phyloP scores from a whole-genome alignment of 2,888 invertebrate species.

The Dromius quadrimaculatus region DNA sequence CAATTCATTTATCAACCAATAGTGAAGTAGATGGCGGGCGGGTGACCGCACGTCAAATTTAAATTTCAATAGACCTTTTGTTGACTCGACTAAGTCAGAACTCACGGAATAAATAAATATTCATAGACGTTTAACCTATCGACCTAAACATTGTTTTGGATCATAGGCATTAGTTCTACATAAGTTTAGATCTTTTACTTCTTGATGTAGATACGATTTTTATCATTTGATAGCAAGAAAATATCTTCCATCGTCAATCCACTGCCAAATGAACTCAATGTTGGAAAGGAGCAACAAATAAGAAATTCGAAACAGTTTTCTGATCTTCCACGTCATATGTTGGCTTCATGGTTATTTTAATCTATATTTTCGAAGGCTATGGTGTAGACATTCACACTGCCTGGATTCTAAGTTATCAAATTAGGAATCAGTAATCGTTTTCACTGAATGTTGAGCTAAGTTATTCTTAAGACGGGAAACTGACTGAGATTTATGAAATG shows the following conservation, averaged over 20 bases:
- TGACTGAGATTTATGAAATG: neutral
- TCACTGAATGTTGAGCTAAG: neutral
- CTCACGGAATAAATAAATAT: conserved; percentile 52
- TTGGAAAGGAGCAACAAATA: no score
- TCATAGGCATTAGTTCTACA: conserved; percentile 41
- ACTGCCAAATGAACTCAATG: no score
- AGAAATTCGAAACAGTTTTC: no score
- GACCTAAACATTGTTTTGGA: conserved; percentile 51
- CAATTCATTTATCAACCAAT: conserved; percentile 40
- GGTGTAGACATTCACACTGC: conserved; percentile 17
- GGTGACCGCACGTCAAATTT: conserved; percentile 40
- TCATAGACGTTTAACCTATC: conserved; percentile 51
- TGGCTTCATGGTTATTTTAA: no score
- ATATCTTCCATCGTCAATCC: no score
- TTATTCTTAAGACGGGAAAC: neutral
- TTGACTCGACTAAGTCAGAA: conserved; percentile 17
- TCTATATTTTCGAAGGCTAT: no score
- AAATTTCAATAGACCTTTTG: conserved; percentile 51
- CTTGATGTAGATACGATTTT: no score
- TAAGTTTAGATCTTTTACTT: no score
- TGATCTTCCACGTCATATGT: no score
- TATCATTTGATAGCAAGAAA: no score
- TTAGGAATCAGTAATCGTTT: conserved; percentile 2
- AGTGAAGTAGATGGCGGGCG: neutral
- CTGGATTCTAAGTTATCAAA: neutral